phyloP scores from a whole-genome alignment of 2,113 vertebrate genomes.

The Sander lucioperca region DNA sequence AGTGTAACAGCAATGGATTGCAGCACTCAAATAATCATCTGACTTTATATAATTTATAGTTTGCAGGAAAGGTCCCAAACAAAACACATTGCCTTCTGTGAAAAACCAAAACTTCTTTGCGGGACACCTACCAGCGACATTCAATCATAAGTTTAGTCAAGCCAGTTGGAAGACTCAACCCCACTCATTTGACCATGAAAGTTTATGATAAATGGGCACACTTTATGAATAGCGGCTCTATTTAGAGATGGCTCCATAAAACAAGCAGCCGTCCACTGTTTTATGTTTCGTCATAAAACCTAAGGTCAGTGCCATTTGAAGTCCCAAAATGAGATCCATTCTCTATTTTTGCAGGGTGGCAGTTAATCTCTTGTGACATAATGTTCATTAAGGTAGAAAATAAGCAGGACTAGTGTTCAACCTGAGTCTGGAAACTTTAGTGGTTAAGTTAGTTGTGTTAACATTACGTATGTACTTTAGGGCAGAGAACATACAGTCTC shows the following conservation, averaged over 20 bases:
- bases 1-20: not conserved
- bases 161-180: conserved; percentile 34
- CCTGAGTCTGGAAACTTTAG: conserved; percentile 28
- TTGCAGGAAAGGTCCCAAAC: not conserved
- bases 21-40: not conserved
- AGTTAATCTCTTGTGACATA: conserved; percentile 49
- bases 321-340: conserved; percentile 40
- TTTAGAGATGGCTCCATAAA: conserved; percentile 72
- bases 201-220: conserved; percentile 56
- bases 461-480: not conserved
- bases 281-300: conserved; percentile 63
- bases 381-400: conserved; percentile 23
- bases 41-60: not conserved
- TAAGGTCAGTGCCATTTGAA: conserved; percentile 56
- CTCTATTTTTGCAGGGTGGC: conserved; percentile 8
- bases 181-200: conserved; percentile 49
- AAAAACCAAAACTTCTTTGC: conserved; percentile 1
- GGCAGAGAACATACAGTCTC: not conserved
- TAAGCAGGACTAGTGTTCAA: not conserved
- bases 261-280: conserved; percentile 53
- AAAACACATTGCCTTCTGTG: not conserved
- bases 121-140: conserved; percentile 17
- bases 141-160: conserved; percentile 38
- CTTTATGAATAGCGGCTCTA: conserved; percentile 63
- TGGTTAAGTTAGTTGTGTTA: conserved; percentile 2